A percentile compares a stretch with the other conserved stretches of the same genome.
These are phyloP conservation scores for Uria lomvia DNA, from an alignment of 2,113 vertebrate species.

Conservation along the genomic window DNA sequence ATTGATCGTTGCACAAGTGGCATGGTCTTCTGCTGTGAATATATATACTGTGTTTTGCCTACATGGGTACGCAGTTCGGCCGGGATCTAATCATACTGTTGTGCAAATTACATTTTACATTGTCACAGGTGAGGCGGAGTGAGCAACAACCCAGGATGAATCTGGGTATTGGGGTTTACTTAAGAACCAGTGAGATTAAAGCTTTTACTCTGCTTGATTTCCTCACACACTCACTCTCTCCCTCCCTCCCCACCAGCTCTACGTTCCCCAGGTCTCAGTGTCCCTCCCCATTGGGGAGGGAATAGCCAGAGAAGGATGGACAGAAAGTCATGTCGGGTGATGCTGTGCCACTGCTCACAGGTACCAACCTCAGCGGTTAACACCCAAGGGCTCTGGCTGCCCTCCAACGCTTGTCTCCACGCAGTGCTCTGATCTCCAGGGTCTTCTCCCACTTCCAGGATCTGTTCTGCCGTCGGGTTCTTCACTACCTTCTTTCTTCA, in stretches of 20 bases:
- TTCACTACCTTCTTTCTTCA: background rate
- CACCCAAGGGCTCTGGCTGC: accelerated
- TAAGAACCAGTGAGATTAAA: background rate
- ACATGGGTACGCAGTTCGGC: background rate
- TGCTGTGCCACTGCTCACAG: background rate
- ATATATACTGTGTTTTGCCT: background rate
- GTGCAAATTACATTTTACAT: background rate
- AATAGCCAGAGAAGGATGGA: background rate
- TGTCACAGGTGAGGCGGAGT: background rate
- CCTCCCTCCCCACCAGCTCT: background rate
- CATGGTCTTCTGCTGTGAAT: background rate
- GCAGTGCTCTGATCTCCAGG: background rate
- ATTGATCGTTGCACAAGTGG: constrained; percentile 6
- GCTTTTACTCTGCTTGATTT: background rate
- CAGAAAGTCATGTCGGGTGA: background rate
- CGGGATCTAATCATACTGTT: accelerated
- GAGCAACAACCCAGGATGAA: background rate
- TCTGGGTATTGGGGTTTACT: background rate
- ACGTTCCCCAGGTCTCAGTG: background rate
- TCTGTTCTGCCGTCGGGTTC: background rate
- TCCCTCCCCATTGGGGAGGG: background rate
- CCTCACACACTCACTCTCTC: background rate
- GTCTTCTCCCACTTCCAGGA: background rate
- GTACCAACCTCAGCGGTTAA: background rate
- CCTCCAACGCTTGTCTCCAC: background rate